Percentiles rank a stretch among this genome's conserved stretches.
Evolutionary conservation across 2,888 invertebrate species (phyloP).

Genomic region (Pandemis heparana): DNA sequence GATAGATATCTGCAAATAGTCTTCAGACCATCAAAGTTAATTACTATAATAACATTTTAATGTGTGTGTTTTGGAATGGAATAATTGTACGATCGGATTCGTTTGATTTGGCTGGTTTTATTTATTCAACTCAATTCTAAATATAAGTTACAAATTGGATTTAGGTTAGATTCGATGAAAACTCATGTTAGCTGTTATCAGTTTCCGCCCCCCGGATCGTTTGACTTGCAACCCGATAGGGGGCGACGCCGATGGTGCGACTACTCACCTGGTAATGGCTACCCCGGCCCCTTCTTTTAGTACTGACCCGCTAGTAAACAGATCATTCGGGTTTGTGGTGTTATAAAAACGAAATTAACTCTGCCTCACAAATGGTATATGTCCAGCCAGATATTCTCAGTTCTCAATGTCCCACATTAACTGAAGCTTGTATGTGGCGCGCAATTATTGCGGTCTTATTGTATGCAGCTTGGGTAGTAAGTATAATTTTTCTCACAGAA

Average conservation of each 20-base stretch:
- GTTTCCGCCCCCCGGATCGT: conserved; percentile 82
- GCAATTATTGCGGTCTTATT: conserved; percentile 52
- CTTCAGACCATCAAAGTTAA: conserved; percentile 43
- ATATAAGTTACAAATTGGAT: not conserved
- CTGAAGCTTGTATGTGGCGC: conserved; percentile 72
- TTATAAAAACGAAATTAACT: conserved; percentile 86
- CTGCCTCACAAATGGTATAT: conserved; percentile 68
- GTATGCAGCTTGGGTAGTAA: not conserved
- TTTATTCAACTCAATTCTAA: not conserved
- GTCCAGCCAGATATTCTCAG: conserved; percentile 79
- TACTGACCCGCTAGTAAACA: conserved; percentile 86
- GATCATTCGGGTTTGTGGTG: conserved; percentile 86
- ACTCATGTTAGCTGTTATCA: conserved; percentile 80
- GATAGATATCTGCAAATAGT: conserved; percentile 65
- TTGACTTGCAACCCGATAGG: conserved; percentile 85
- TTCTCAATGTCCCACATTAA: conserved; percentile 68
- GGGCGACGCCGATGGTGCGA: conserved; percentile 77
- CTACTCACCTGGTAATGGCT: conserved; percentile 80
- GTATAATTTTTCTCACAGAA: not conserved
- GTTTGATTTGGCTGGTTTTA: not conserved
- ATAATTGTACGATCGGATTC: not conserved
- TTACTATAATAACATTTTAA: conserved; percentile 28
- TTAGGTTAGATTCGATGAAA: conserved; percentile 13
- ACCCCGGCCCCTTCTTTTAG: conserved; percentile 83
- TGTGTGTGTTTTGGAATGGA: conserved; percentile 1